Base-by-base conservation (phyloP, 2,113 vertebrate genomes). In the Solenodon paradoxus region DNA sequence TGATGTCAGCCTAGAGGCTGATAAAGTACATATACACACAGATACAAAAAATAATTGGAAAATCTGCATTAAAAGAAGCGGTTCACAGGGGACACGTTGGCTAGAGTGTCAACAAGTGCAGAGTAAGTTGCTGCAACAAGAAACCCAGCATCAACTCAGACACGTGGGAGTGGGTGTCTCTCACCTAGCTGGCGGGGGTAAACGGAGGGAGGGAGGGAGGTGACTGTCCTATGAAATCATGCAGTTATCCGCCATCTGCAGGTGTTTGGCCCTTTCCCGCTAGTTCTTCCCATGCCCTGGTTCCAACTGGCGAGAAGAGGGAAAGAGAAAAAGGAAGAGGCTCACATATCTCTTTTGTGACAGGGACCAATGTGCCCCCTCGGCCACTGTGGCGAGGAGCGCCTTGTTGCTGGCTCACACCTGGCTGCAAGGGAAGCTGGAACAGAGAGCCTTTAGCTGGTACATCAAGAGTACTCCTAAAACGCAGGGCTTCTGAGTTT, bases 221-320 rank as follows among this genome's bases (percentile, higher is more conserved):
- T n/a, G n/a, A 22, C 17, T 10, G 12, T 16, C 35, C 93, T 26
- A 0, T 2, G 11, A 28, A 24, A 30, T n/a, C 38, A 1, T 45
- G 9, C 4, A 30, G 45, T 32, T 1, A 30, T 5, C 30, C 8
- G 7, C 61, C 28, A 0, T 11, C 79, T 77, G 32, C 51, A 53
- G 40, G 47, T 4, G 20, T 8, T 7, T 49, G 6, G 2, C 20
- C 17, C 66, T 16, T 7, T 0, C 66, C 9, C 26, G 35, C 40
- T 2, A 2, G 32, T 13, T 30, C 45, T 20, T 16, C 32, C 32
- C 10, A 0, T 2, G 12, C n/a, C 42, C n/a, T 45, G 11, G 40
- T 59, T 30, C 30, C 10, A 4, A 3, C 57, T n/a, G 13, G 16
- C 40, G 53, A 15, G 63, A 55, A 77, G 66, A 6, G 0, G 9